Evolutionary conservation across 2,113 vertebrate species (phyloP).

Genomic region (Carassius gibelio): DNA sequence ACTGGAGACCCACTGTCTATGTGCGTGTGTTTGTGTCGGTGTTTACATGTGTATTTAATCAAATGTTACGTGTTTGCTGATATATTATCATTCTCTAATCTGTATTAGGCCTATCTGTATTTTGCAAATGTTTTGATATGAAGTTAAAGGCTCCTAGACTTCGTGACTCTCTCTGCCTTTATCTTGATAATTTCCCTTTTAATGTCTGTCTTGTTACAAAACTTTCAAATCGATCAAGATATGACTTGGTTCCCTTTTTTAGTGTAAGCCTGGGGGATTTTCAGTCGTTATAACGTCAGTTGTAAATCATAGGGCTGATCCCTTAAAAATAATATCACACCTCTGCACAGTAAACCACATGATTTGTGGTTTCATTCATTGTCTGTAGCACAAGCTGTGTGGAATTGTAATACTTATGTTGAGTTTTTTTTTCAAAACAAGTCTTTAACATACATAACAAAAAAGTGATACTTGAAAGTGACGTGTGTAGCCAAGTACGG

Average conservation of each 20-base stretch:
- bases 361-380: background rate
- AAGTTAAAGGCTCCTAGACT: background rate
- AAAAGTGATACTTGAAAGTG: too few species aligned
- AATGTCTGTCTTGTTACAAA: background rate
- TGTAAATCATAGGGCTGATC: background rate
- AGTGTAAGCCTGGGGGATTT: background rate
- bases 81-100: background rate
- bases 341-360: background rate
- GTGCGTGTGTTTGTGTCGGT: background rate
- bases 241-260: background rate
- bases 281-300: background rate
- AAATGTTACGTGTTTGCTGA: background rate
- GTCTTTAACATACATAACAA: background rate
- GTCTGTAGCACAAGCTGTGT: background rate
- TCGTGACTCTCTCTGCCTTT: background rate
- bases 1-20: background rate
- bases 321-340: background rate
- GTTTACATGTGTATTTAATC: background rate
- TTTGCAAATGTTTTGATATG: slow-evolving; percentile 2
- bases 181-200: background rate
- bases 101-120: background rate
- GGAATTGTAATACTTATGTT: background rate
- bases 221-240: background rate
- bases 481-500: too few species aligned
- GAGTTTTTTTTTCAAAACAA: background rate